These are phyloP conservation scores for Hormaphis cornu DNA, from an alignment of 1,140 invertebrate species.

Conservation along the genomic window DNA sequence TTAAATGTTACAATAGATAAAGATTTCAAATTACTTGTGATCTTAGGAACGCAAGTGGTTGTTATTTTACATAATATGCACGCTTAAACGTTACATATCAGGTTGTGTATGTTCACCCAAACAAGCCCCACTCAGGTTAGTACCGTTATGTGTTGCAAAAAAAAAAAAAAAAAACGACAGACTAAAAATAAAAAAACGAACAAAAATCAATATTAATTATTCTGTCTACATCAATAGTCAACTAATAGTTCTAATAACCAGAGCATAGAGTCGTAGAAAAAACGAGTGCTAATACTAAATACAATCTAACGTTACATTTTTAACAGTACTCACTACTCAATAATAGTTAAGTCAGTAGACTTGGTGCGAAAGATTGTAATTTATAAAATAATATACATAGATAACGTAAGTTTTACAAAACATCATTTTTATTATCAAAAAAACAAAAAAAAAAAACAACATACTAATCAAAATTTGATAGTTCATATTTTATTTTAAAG, in stretches of 20 bases:
- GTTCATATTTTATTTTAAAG: neutral
- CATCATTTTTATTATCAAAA: conserved; percentile 11
- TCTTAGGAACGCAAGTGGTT: conserved; percentile 1
- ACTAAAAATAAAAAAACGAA: neutral
- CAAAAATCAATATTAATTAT: neutral
- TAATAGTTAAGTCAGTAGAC: too few species aligned
- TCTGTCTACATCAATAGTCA: neutral
- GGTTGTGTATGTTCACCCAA: conserved; percentile 17
- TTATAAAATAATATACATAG: too few species aligned
- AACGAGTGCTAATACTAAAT: neutral
- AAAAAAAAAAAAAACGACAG: neutral
- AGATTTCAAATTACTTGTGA: neutral
- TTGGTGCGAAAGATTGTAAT: too few species aligned
- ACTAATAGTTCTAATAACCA: neutral
- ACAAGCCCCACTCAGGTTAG: conserved; percentile 15
- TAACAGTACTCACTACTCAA: neutral
- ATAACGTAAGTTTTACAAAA: neutral
- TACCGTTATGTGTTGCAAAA: conserved; percentile 30
- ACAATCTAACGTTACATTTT: too few species aligned
- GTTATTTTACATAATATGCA: conserved; percentile 14
- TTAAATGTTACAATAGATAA: neutral
- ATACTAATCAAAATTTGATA: conserved; percentile 3
- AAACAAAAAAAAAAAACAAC: neutral
- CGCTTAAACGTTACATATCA: neutral
- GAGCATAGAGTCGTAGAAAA: neutral